Evolutionary conservation across 2,888 invertebrate species (phyloP).

Genomic region (Pollenia labialis): DNA sequence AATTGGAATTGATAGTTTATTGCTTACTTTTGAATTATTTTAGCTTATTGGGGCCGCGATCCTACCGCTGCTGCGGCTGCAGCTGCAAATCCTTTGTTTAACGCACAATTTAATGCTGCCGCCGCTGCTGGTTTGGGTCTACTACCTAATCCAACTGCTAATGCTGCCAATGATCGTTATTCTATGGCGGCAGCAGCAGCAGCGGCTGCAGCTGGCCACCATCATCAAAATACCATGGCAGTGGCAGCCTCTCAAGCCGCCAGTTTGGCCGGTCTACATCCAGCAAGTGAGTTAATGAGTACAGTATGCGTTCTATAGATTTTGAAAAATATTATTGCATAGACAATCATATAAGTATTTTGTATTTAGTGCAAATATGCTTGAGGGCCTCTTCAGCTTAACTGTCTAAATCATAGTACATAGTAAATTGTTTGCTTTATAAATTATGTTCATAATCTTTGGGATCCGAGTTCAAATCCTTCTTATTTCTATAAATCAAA

Average conservation of each 20-base stretch:
- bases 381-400: not conserved
- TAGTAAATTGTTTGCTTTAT: not conserved
- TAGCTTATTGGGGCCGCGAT: constrained; percentile 93
- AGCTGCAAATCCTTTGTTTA: constrained; percentile 84
- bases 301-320: constrained; percentile 57
- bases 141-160: constrained; percentile 84
- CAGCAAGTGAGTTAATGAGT: constrained; percentile 86
- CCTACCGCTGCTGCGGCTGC: constrained; percentile 83
- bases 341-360: not conserved
- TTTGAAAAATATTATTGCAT: not conserved
- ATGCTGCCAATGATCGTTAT: constrained; percentile 83
- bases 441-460: not conserved
- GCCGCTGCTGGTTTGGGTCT: constrained; percentile 83
- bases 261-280: constrained; percentile 89
- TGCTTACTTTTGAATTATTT: constrained; percentile 48
- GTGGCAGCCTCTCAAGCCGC: constrained; percentile 94
- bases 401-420: not conserved
- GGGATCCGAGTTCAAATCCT: not conserved
- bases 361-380: constrained; percentile 12
- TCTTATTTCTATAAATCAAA: not conserved
- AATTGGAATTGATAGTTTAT: not conserved
- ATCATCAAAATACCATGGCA: constrained; percentile 90
- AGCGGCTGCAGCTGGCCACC: constrained; percentile 84
- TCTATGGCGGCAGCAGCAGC: constrained; percentile 83
- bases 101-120: constrained; percentile 84